Conservation (phyloP, 2,797 vertebrate genomes). For the Propithecus perrieri region DNA sequence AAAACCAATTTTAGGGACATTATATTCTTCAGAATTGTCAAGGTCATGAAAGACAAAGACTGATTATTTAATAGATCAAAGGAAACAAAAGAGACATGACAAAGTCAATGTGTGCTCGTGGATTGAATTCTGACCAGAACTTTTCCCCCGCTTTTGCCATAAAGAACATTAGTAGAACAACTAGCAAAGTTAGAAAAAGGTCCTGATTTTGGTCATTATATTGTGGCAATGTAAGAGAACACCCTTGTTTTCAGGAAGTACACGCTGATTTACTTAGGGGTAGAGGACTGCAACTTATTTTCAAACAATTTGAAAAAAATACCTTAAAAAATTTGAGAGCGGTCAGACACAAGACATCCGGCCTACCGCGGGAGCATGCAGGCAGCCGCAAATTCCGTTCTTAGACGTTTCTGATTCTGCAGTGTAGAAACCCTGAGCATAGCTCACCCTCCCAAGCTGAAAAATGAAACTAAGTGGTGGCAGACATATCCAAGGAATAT, state of each 20-base stretch:
- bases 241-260: not conserved
- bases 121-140: too few species aligned
- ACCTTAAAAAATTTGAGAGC: not conserved
- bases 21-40: not conserved
- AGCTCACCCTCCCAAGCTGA: too few species aligned
- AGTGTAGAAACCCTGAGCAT: too few species aligned
- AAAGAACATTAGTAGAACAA: conserved; percentile 10
- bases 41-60: conserved; percentile 11
- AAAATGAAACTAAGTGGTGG: too few species aligned
- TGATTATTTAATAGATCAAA: not conserved
- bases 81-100: not conserved
- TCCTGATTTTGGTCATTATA: conserved; percentile 9
- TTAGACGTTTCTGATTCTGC: too few species aligned
- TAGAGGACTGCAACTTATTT: not conserved
- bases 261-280: not conserved
- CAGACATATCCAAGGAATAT: too few species aligned
- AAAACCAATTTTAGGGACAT: not conserved
- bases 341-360: not conserved
- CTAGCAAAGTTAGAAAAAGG: not conserved
- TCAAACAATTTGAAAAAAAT: conserved; percentile 18
- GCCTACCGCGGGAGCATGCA: too few species aligned
- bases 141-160: not conserved
- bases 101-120: not conserved
- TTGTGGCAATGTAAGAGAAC: not conserved
- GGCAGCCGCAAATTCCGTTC: too few species aligned